Evolutionary conservation across 2,113 vertebrate species (phyloP), one percentile per base, ranked within the genome.

Genomic region (Spermophilus dauricus): DNA sequence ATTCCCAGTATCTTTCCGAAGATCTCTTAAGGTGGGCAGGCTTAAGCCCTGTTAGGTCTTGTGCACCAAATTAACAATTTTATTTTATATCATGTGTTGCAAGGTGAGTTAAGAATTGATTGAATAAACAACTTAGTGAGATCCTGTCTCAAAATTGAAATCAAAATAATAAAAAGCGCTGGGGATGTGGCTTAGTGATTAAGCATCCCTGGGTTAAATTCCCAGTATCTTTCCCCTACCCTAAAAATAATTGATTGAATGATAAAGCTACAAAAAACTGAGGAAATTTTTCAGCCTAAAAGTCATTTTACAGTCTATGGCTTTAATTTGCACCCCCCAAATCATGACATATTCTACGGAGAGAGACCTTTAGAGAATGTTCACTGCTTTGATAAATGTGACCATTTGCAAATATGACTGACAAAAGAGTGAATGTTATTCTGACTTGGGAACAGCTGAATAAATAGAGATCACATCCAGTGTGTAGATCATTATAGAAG

Each of bases 361-460:
- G 45, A 70, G 16, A 42, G 20, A 24, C 89, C n/a, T 82, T 88
- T 96, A 70, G 34, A 69, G 22, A 83, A 58, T 14, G 13, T 56
- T 73, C 22, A 89, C 18, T 67, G 28, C 63, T 75, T 88, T 85
- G 94, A 13, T 75, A 81, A 94, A 75, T 89, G 63, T 88, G 61
- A 30, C 20, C 48, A 76, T 86, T 89, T 92, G 37, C 30, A 32
- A 16, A 37, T 80, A n/a, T 70, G 28, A 73, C 5, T 75, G 22
- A 32, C 2, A 88, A 88, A 26, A 67, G 6, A 20, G 51, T 80
- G 48, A 24, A 85, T 42, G 3, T n/a, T 82, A 34, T 78, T 53
- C 22, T 58, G 83, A 94, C 53, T 75, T 61, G 65, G 8, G 20
- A 89, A 88, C 5, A 75, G 28, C 16, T 86, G 39, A 51, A 77